Base-by-base conservation (phyloP, 2,888 invertebrate genomes). In the Cerastis rubricosa region DNA sequence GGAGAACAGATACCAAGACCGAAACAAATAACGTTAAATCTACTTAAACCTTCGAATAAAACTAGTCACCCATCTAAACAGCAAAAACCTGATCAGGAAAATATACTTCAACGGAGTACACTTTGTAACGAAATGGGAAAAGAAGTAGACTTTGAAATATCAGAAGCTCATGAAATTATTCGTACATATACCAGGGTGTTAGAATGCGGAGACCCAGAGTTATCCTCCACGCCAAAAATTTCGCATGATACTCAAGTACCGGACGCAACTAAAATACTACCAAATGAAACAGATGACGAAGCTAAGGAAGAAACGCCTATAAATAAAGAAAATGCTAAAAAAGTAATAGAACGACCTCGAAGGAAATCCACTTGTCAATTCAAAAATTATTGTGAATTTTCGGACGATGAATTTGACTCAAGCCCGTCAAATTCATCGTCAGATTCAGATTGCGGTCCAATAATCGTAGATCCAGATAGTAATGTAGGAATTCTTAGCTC, bases 101-200 rank as follows among this genome's bases (percentile, higher is more conserved):
- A 43, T n/a, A 25, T 29, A 25, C 14, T 25, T 17, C 51, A 22
- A 43, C 70, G 14, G 25, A 64, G 19, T 47, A 47, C 40, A 40
- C 8, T 11, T 70, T 14, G 1, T n/a, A 25, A 29, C 1, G 19
- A 43, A 43, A 17, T 40, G 8, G 19, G 49, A n/a, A 35, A 71
- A 22, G 2, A 7, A 1, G 4, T 78, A 35, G 49, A 78, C 22
- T 14, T 22, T 35, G 35, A 65, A 66, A 66, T 78, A 51, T 59
- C 54, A 51, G 57, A 72, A 78, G 43, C 71, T 45, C 0, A 78
- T 35, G 22, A 78, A 45, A 71, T 59, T 35, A 78, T 78, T 25
- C 49, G 35, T 17, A 35, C 25, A 3, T 64, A 63, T 65, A 11
- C 29, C 0, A 29, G 6, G 25, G 43, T 54, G 51, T 25, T 17